These are phyloP conservation scores for Diloba caeruleocephala DNA, from an alignment of 2,888 invertebrate species.

Conservation along the genomic window DNA sequence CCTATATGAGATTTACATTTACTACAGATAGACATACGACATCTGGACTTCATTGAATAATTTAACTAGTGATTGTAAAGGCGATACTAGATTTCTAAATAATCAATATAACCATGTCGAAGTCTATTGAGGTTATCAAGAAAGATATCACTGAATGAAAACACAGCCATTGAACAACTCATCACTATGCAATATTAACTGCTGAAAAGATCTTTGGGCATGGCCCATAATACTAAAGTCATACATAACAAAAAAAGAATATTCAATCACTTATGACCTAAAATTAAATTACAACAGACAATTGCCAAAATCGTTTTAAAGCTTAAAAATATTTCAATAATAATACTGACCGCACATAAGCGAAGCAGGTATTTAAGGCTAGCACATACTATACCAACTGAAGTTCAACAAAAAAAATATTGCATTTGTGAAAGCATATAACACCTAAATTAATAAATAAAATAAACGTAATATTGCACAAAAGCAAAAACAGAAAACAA, in stretches of 20 bases:
- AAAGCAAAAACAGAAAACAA: constrained; percentile 20
- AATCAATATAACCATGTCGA: too few species aligned
- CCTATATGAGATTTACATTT: constrained; percentile 4
- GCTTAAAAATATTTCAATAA: constrained; percentile 6
- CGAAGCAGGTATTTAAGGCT: constrained; percentile 38
- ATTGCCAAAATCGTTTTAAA: background rate
- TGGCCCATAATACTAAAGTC: constrained; percentile 1
- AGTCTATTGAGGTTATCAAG: background rate
- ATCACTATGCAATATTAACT: constrained; percentile 14
- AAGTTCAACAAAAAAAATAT: constrained; percentile 35
- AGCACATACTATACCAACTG: constrained; percentile 43
- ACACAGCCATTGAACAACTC: constrained; percentile 49
- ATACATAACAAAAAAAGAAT: constrained; percentile 9
- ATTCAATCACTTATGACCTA: background rate
- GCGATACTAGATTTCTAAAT: background rate
- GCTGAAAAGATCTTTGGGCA: constrained; percentile 5
- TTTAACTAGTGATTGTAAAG: background rate
- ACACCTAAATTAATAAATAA: constrained; percentile 15
- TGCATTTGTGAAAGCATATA: constrained; percentile 39
- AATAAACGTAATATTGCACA: constrained; percentile 35
- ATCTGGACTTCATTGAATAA: background rate
- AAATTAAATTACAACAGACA: constrained; percentile 6
- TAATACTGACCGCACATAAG: constrained; percentile 15
- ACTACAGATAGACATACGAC: background rate
- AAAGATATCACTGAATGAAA: constrained; percentile 21